These are phyloP conservation scores for Mallotus villosus DNA, from an alignment of 2,797 vertebrate species.

Conservation along the genomic window DNA sequence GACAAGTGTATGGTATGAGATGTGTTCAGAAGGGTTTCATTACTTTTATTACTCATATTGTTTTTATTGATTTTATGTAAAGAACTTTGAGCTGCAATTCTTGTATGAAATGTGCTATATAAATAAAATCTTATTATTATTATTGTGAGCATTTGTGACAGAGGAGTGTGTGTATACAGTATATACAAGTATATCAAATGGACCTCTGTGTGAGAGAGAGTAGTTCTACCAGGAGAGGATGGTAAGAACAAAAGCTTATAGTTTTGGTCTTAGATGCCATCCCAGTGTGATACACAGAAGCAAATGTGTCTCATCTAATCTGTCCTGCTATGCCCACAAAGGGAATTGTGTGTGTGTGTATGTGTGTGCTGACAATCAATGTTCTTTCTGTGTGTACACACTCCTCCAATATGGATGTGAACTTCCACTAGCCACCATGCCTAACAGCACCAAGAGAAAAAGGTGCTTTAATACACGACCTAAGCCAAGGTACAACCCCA, in stretches of 20 bases:
- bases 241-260: constrained; percentile 4
- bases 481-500: too few species aligned
- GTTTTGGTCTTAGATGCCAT: constrained; percentile 15
- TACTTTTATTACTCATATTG: too few species aligned
- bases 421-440: background rate
- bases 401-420: background rate
- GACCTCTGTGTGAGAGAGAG: background rate
- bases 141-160: background rate
- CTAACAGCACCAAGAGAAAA: background rate
- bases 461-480: too few species aligned
- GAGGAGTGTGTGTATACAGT: background rate
- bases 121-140: too few species aligned
- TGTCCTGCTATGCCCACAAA: background rate
- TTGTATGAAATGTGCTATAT: too few species aligned
- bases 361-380: constrained; percentile 7
- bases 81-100: too few species aligned
- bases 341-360: constrained; percentile 9
- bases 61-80: too few species aligned
- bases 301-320: constrained; percentile 6
- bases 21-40: too few species aligned
- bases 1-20: too few species aligned
- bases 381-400: background rate
- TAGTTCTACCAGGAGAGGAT: background rate
- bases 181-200: too few species aligned
- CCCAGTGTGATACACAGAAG: constrained; percentile 21